A percentile compares a stretch with the other conserved stretches of the same genome.
Conservation (phyloP, 2,113 vertebrate genomes). For the Laticauda colubrina region DNA sequence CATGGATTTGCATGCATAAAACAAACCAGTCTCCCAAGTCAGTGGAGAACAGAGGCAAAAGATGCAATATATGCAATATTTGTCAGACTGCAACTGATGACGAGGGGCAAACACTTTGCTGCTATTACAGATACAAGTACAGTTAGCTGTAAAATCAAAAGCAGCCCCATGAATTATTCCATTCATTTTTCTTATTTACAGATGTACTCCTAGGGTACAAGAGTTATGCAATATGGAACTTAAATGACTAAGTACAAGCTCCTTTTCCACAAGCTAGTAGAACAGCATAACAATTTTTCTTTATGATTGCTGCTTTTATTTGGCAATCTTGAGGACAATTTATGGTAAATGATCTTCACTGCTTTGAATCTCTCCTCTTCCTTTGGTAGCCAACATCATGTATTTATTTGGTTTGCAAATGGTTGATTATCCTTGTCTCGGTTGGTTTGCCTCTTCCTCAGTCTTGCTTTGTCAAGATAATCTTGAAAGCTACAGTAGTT, state of each 20-base stretch:
- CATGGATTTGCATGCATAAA: neutral
- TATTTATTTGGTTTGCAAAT: constrained; percentile 23
- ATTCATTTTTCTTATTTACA: neutral
- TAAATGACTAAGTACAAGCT: neutral
- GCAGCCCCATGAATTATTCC: neutral
- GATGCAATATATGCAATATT: neutral
- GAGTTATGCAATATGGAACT: neutral
- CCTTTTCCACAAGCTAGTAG: neutral
- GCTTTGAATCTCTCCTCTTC: fast-evolving
- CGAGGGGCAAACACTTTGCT: neutral
- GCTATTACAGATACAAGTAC: neutral
- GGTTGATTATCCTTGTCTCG: neutral
- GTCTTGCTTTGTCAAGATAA: neutral
- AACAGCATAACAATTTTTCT: neutral
- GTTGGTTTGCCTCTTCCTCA: neutral
- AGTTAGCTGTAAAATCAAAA: neutral
- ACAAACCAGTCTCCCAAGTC: neutral
- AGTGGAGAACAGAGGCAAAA: neutral
- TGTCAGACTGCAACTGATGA: neutral
- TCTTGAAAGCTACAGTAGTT: neutral
- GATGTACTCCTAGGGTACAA: neutral
- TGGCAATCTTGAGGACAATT: neutral
- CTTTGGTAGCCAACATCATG: constrained; percentile 6
- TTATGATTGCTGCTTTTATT: neutral
- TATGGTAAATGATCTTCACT: neutral